Base-by-base conservation (phyloP, 2,113 vertebrate genomes). In the Ciconia stormi region DNA sequence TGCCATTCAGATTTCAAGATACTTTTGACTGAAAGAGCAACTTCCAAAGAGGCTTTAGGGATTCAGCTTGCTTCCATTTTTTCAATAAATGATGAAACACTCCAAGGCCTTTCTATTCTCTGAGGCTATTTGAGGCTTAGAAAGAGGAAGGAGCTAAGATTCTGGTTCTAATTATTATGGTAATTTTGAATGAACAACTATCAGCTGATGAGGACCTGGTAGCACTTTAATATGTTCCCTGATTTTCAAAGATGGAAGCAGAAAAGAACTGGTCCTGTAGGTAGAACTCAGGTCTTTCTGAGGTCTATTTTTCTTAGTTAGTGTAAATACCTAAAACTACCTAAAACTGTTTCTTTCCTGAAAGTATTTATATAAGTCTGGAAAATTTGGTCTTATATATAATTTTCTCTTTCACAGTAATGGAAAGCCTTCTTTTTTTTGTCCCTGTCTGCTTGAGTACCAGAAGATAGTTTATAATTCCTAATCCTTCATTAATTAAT, bases 141-240 rank as follows among this genome's bases (percentile, higher is more conserved):
- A 53, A 95, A 81, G 73, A 94, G 36, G 69, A 91, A 93, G 63
- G 27, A 86, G 38, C 27, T 66, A 66, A 81, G 69, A 82, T 58
- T 83, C 89, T 96, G 94, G 46, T 93, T 96, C 90, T 78, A 91
- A 93, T 96, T 93, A 94, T 81, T 94, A 87, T 1, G 8, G 56
- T 92, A 95, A 89, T 93, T 96, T 84, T 67, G 52, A 94, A 89
- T 63, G 7, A 90, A 91, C 34, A 65, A 1, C 55, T 70, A 63
- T 63, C 81, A 90, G 69, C 65, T 78, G 73, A 93, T 87, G 72
- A 91, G 77, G 50, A 79, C 38, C 56, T 79, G 47, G 44, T 67
- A 96, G 76, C 42, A 84, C 29, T 87, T 95, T 16, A 65, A 53
- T 59, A 73, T 2, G 2, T 78, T 84, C 49, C 63, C 29, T 1